These are phyloP conservation scores for Ochotona princeps DNA, from an alignment of 2,113 vertebrate genomes.

Conservation along the genomic window DNA sequence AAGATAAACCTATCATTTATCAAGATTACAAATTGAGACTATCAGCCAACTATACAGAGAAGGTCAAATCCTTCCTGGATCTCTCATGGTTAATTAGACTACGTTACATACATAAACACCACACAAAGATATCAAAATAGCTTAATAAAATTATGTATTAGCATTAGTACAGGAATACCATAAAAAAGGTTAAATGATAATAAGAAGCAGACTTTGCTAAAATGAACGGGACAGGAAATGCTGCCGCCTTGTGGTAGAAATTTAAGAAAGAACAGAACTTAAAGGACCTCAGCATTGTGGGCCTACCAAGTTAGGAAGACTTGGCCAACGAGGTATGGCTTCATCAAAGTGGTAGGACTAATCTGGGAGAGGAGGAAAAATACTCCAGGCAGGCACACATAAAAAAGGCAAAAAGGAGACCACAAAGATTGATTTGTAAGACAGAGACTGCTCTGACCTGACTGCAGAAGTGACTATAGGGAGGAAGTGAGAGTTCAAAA, in stretches of 20 bases:
- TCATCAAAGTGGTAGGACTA: background rate
- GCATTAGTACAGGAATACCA: conserved; percentile 12
- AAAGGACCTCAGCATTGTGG: background rate
- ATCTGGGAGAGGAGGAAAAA: background rate
- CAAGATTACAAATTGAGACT: conserved; percentile 18
- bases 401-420: background rate
- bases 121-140: background rate
- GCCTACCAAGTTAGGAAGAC: background rate
- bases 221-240: conserved; percentile 19
- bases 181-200: conserved; percentile 9
- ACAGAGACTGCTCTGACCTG: background rate
- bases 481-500: background rate
- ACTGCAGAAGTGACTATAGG: background rate
- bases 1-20: background rate
- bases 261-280: conserved; percentile 30
- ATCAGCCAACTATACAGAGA: background rate
- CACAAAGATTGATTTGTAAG: background rate
- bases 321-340: background rate
- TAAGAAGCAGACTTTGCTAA: conserved; percentile 7
- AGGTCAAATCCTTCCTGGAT: background rate
- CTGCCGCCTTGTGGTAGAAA: background rate
- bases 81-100: background rate
- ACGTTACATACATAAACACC: background rate
- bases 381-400: background rate
- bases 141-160: conserved; percentile 25